Evolutionary conservation across 2,113 vertebrate species (phyloP), one percentile per base, ranked within the genome.

Genomic region (Etheostoma spectabile): DNA sequence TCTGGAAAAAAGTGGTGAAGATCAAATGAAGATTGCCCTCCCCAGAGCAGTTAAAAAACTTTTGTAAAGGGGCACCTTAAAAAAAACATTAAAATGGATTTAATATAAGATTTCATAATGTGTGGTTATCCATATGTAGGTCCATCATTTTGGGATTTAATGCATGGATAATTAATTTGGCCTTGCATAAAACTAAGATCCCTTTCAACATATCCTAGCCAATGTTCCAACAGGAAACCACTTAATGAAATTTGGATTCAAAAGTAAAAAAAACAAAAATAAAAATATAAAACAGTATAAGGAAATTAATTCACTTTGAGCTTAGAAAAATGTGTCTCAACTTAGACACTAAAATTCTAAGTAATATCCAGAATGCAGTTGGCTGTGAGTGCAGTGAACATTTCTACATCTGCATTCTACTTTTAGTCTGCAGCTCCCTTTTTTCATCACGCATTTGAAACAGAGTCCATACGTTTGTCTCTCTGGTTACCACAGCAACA

Each of bases 401-500:
- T 51, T 21, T 51, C 49, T 8, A 64, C 61, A 21, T 45, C 45
- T 70, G 19, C 8, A 21, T 66, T 61, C 66, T 16, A n/a, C 65
- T 51, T 74, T 42, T 16, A 35, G 53, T 46, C 42, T 42, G 19
- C 30, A 70, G 57, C 61, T 42, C 55, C 19, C n/a, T 22, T 52
- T 55, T 21, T 55, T 35, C 35, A 67, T 57, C n/a, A 52, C 52
- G 6, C 38, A 18, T 57, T 46, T 12, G 55, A 68, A 16, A 57
- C 49, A 30, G 13, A 11, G 30, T 59, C 33, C n/a, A 46, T 70
- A n/a, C 8, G 49, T 48, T 19, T 45, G 8, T 6, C 51, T 33
- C 13, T 49, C 24, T 48, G 73, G 69, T 83, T 72, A 38, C 71
- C 46, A 64, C 27, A 49, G 85, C 70, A 83, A 77, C 77, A 61